These are phyloP conservation scores for Spialia ferax DNA, from an alignment of 2,888 invertebrate genomes.

Conservation along the genomic window DNA sequence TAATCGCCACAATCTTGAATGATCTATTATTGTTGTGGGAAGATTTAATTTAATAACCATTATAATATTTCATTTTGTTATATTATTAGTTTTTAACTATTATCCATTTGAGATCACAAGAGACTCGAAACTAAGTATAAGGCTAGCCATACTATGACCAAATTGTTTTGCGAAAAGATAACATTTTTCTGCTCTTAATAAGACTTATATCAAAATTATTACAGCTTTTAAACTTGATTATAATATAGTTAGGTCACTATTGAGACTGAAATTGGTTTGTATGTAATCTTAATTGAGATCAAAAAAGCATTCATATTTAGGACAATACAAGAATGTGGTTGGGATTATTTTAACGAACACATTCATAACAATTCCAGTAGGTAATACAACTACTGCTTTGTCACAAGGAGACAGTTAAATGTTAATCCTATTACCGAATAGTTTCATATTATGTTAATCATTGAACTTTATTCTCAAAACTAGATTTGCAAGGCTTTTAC, in stretches of 20 bases:
- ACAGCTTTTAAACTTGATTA: neutral
- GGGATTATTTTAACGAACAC: neutral
- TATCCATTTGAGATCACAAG: no score
- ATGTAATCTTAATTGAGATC: slow-evolving; percentile 7
- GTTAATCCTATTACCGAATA: neutral
- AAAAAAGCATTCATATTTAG: neutral
- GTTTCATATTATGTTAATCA: neutral
- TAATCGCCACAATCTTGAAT: neutral
- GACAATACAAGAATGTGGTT: neutral
- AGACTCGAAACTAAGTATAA: no score
- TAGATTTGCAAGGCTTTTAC: slow-evolving; percentile 2
- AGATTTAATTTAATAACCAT: neutral
- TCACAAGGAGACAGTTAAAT: neutral
- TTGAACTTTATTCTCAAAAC: slow-evolving; percentile 10
- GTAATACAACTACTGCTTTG: neutral
- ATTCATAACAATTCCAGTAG: neutral
- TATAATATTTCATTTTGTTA: neutral
- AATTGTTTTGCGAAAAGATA: neutral
- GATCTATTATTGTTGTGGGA: slow-evolving; percentile 8
- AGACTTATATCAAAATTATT: neutral
- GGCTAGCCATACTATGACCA: neutral
- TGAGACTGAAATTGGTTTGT: neutral
- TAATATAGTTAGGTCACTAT: neutral
- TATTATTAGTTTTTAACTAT: no score
- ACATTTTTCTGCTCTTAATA: neutral